Evolutionary conservation across 1,140 invertebrate genomes (phyloP), one percentile per base, ranked within the genome.

Genomic region (Papilio helenus): DNA sequence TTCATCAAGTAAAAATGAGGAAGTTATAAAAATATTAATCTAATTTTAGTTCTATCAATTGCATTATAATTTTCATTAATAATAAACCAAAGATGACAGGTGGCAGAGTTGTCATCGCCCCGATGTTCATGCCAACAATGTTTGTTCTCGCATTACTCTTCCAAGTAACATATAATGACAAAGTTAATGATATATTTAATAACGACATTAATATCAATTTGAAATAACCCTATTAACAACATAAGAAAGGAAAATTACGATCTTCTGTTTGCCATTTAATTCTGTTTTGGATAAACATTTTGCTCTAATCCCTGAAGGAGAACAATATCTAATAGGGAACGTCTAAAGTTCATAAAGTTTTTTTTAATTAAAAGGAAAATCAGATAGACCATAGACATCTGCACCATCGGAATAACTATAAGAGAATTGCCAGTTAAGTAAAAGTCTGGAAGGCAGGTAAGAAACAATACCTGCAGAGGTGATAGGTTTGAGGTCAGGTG

Each of bases 401-500:
- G 7, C 5, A 55, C 8, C 8, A n/a, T 8, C 51, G 18, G 20
- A 2, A n/a, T 0, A 55, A n/a, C 3, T 55, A n/a, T 1, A 55
- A 7, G 8, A n/a, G 5, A 7, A 18, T 55, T 20, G n/a, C 18
- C n/a, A 9, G n/a, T 9, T 55, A 8, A 20, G 51, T n/a, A n/a
- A n/a, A n/a, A n/a, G n/a, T 20, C n/a, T 55, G 20, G 1, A 20
- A 55, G 8, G 18, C 0, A 55, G 18, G n/a, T 55, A 55, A 61
- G 29, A 42, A 72, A 42, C 16, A 44, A 9, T 76, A 95, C 94
- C 94, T 91, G 93, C 86, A 80, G 91, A 91, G 44, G 93, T 95
- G 61, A 95, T 92, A n/a, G 94, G 94, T 77, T 95, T 95, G 12
- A 95, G 88, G 79, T 95, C 94, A 9, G 93, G 93, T 65, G 94